A percentile compares a stretch with the other conserved stretches of the same genome.
phyloP scores from a whole-genome alignment of 2,888 invertebrate species.

The Yponomeuta plumbellus region DNA sequence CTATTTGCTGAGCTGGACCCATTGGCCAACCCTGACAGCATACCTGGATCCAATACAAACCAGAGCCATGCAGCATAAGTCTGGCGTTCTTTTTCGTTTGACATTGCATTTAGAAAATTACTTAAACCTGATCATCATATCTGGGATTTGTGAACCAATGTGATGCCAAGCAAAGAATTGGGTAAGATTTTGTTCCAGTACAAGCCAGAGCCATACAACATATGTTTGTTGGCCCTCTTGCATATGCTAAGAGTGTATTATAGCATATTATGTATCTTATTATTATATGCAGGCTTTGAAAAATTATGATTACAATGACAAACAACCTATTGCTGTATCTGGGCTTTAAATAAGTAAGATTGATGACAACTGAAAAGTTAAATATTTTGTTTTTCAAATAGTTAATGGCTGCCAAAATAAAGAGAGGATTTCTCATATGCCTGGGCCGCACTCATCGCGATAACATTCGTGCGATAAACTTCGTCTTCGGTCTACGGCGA shows the following conservation, averaged over 20 bases:
- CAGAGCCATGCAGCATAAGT: slow-evolving; percentile 71
- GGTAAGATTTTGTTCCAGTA: slow-evolving; percentile 33
- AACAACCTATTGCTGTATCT: too few species aligned
- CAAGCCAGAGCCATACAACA: slow-evolving; percentile 71
- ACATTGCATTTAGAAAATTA: background rate
- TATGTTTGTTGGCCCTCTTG: slow-evolving; percentile 30
- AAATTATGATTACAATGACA: too few species aligned
- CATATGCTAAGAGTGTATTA: background rate
- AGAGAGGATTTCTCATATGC: too few species aligned
- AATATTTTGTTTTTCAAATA: too few species aligned
- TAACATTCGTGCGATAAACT: too few species aligned
- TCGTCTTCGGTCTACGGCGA: too few species aligned
- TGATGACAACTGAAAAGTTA: too few species aligned
- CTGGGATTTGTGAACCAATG: background rate
- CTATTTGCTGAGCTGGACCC: slow-evolving; percentile 96
- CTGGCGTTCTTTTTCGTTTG: background rate
- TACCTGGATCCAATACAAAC: slow-evolving; percentile 59
- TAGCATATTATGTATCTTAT: background rate
- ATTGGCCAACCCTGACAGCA: slow-evolving; percentile 86
- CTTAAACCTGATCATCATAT: background rate
- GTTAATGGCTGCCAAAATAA: too few species aligned
- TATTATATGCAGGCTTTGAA: background rate
- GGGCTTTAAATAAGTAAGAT: too few species aligned
- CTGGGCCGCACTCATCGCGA: too few species aligned
- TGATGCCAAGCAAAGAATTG: too few species aligned